A percentile compares a stretch with the other conserved stretches of the same genome.
phyloP scores from a whole-genome alignment of 2,113 vertebrate species.

The Felis catus region F.catus_Fca126_mat1.0 CM031415.1:97415001-97415500 shows the following conservation, averaged over 20 bases:
- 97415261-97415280: slow-evolving; percentile 65
- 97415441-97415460: slow-evolving; percentile 58
- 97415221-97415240: slow-evolving; percentile 51
- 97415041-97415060: not conserved
- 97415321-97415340: slow-evolving; percentile 44
- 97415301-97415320: slow-evolving; percentile 48
- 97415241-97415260: slow-evolving; percentile 57
- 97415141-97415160: slow-evolving; percentile 33
- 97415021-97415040: slow-evolving; percentile 34
- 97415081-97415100: slow-evolving; percentile 47
- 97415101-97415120: slow-evolving; percentile 59
- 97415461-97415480: slow-evolving; percentile 47
- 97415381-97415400: slow-evolving; percentile 44
- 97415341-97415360: slow-evolving; percentile 43
- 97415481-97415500: slow-evolving; percentile 53
- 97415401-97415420: not conserved
- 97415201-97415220: slow-evolving; percentile 56
- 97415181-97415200: slow-evolving; percentile 57
- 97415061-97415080: slow-evolving; percentile 9
- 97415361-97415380: slow-evolving; percentile 49
- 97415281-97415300: slow-evolving; percentile 49
- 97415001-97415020: not conserved
- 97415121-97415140: slow-evolving; percentile 47
- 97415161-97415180: slow-evolving; percentile 38
- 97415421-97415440: slow-evolving; percentile 35